phyloP scores from a whole-genome alignment of 30 jellyfish, hydroid and myxozoan genomes.

The Turritopsis dohrnii region DNA sequence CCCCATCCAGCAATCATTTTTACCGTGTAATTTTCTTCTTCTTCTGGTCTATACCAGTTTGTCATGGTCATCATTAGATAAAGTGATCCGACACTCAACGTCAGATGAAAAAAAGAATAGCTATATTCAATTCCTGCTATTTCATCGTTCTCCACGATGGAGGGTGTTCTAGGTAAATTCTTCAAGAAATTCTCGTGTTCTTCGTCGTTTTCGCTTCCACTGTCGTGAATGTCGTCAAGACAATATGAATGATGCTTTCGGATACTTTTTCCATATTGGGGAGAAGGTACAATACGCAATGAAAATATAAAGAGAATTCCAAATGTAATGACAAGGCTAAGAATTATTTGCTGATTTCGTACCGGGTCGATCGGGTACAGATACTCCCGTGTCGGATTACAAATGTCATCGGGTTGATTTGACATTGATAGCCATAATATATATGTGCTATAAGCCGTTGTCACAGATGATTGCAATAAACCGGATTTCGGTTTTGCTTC shows the following conservation, averaged over 20 bases:
- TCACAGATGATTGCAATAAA: conserved; percentile 79
- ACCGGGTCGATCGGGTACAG: conserved; percentile 74
- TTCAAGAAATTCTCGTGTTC: background rate
- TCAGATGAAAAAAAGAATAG: conserved; percentile 68
- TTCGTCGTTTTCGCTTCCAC: background rate
- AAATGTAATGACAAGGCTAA: conserved; percentile 49
- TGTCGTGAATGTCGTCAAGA: background rate
- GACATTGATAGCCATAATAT: conserved; percentile 71
- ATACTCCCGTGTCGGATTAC: conserved; percentile 79
- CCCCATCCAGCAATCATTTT: conserved; percentile 96
- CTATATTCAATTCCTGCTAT: conserved; percentile 72
- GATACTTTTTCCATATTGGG: conserved; percentile 71
- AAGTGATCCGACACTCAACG: conserved; percentile 48
- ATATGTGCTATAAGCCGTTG: conserved; percentile 73
- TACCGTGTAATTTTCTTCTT: conserved; percentile 76
- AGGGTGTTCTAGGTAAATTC: background rate
- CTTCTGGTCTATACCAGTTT: conserved; percentile 95
- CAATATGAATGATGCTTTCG: background rate
- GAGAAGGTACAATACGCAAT: conserved; percentile 48
- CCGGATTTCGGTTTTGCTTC: conserved; percentile 92
- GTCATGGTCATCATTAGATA: conserved; percentile 91
- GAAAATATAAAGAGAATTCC: conserved; percentile 38
- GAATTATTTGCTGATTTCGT: conserved; percentile 55
- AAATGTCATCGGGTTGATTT: conserved; percentile 83
- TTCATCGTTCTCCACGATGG: conserved; percentile 66